Base-by-base conservation (phyloP, 2,888 invertebrate genomes). In the Oscheius onirici region DNA sequence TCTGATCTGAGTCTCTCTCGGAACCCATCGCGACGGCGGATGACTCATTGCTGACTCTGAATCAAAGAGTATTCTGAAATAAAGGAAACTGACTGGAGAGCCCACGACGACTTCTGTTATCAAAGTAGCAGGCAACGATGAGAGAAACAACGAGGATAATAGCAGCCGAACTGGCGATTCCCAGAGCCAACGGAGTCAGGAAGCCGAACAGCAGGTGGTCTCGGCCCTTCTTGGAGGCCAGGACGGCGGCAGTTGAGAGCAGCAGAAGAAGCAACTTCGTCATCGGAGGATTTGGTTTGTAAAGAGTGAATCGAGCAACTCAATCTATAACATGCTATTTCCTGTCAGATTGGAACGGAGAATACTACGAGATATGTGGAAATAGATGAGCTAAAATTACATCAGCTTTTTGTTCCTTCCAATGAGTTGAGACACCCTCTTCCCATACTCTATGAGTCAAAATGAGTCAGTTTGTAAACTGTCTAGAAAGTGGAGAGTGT, bases 51-150 rank as follows among this genome's bases (percentile, higher is more conserved):
- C 20, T 22, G 52, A 52, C 22, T 52, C 52, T 52, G 52, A 52
- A 55, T 26, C 3, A 26, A 11, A 26, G 3, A 2, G 3, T 28
- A 55, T 13, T 17, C n/a, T 26, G 28, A 26, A 55, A 26, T 20
- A 55, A 41, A 43, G 41, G 40, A 58, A 15, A 40, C 40, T 2
- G 6, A 58, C 58, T 58, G 17, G 58, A 1, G 6, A 58, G 17
- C 8, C 58, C 58, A 40, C 41, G 6, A 34, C 58, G 58, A n/a
- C 41, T 41, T 20, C 20, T 58, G 24, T 58, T 40, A n/a, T 58
- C 58, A 41, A 58, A 58, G 41, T 58, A 58, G 17, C 58, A 58
- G 43, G 58, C 34, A 11, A 58, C 58, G n/a, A 41, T 0, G 6
- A 43, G n/a, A 17, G 58, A 40, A 13, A 41, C 22, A 17, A 58